phyloP scores from a whole-genome alignment of 2,113 vertebrate genomes.

The Varanus komodoensis region DNA sequence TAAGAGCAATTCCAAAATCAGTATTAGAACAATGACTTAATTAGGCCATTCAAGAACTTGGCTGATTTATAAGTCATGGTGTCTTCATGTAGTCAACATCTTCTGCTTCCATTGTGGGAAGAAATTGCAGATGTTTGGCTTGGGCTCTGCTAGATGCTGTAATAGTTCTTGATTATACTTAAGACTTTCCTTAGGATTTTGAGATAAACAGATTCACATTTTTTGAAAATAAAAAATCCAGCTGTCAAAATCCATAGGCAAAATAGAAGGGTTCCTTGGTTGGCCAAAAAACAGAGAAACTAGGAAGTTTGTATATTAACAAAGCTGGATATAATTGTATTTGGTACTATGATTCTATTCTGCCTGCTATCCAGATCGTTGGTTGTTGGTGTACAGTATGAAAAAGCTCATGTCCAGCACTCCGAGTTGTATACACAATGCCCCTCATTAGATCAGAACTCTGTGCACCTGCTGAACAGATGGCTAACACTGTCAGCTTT shows the following conservation, averaged over 20 bases:
- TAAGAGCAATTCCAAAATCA: too few relatives aligned
- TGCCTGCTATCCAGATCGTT: background rate
- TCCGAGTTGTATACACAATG: background rate
- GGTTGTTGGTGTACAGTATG: background rate
- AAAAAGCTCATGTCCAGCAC: background rate
- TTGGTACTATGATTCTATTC: background rate
- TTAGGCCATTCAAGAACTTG: too few relatives aligned
- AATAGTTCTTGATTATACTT: background rate
- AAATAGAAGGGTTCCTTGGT: background rate
- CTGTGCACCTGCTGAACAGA: conserved; percentile 1
- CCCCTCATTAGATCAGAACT: background rate
- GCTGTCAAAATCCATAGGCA: background rate
- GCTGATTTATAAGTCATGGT: too few relatives aligned
- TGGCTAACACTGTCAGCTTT: background rate
- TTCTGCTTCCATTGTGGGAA: too few relatives aligned
- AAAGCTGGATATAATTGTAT: background rate
- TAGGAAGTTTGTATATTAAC: background rate
- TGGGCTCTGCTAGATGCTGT: background rate
- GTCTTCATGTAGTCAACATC: too few relatives aligned
- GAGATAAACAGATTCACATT: background rate
- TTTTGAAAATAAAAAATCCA: background rate
- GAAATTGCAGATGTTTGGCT: background rate
- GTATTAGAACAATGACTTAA: too few relatives aligned
- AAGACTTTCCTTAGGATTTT: background rate
- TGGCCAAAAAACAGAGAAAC: background rate